phyloP scores from a whole-genome alignment of 2,888 invertebrate species.

The Drosophila testacea region DNA sequence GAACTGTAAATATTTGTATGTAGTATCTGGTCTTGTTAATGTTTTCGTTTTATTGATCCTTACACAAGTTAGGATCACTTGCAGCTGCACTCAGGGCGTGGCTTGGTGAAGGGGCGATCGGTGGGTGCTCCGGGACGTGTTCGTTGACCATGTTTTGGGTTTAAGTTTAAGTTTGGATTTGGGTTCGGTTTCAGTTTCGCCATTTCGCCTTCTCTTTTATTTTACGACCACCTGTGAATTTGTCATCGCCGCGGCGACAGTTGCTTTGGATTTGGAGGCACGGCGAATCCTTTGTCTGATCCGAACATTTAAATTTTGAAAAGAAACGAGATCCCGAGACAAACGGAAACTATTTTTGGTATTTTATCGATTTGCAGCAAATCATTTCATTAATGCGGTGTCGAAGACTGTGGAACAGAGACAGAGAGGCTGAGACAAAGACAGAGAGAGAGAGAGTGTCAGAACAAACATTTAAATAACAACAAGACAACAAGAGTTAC shows the following conservation, averaged over 20 bases:
- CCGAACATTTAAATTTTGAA: not conserved
- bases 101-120: too few relatives aligned
- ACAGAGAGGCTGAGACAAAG: too few relatives aligned
- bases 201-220: not conserved
- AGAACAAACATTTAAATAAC: not conserved
- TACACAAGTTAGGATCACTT: constrained; percentile 23
- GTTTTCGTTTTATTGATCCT: constrained; percentile 45
- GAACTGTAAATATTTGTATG: not conserved
- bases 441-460: constrained; percentile 4
- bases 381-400: constrained; percentile 22
- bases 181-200: constrained; percentile 13
- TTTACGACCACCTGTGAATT: constrained; percentile 37
- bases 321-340: not conserved
- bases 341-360: constrained; percentile 34
- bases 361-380: constrained; percentile 18
- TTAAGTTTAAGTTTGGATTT: too few relatives aligned
- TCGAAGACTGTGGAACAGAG: not conserved
- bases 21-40: constrained; percentile 8
- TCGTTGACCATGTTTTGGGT: constrained; percentile 4
- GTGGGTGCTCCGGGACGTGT: not conserved
- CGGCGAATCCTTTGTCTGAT: constrained; percentile 46
- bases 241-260: constrained; percentile 22
- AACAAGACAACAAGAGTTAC: not conserved
- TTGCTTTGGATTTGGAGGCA: constrained; percentile 13
- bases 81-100: constrained; percentile 24